phyloP scores from a whole-genome alignment of 2,113 vertebrate genomes.

The Oryzias woworae region DNA sequence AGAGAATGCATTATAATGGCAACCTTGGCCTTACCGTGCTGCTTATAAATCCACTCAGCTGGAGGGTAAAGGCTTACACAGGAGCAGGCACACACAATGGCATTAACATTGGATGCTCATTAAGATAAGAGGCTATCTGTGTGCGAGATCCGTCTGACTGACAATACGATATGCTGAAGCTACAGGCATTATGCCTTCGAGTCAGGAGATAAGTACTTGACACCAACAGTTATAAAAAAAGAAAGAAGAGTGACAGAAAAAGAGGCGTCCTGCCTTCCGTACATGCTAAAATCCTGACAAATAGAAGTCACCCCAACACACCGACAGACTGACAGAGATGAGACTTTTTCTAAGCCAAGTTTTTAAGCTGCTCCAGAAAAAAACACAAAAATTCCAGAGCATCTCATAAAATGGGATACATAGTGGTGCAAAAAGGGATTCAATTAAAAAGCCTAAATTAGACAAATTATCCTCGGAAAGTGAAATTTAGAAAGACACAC shows the following conservation, averaged over 20 bases:
- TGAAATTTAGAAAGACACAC: no score
- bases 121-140: conserved; percentile 69
- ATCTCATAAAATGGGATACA: conserved; percentile 12
- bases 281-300: conserved; percentile 52
- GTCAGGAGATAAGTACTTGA: conserved; percentile 48
- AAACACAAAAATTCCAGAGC: conserved; percentile 19
- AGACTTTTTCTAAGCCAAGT: conserved; percentile 52
- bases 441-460: no score
- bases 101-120: conserved; percentile 67
- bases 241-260: conserved; percentile 45
- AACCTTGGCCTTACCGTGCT: conserved; percentile 34
- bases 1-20: conserved; percentile 37
- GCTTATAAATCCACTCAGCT: conserved; percentile 53
- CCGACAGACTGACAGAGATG: conserved; percentile 55
- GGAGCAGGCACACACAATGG: conserved; percentile 59
- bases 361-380: conserved; percentile 34
- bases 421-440: no score
- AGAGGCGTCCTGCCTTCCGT: conserved; percentile 28
- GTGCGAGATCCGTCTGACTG: conserved; percentile 51
- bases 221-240: conserved; percentile 55
- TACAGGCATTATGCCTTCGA: conserved; percentile 39
- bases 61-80: conserved; percentile 49
- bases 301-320: conserved; percentile 63
- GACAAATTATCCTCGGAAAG: no score
- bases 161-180: conserved; percentile 64